These are phyloP conservation scores for Corythoichthys intestinalis DNA, from an alignment of 2,113 vertebrate species.

Conservation along the genomic window DNA sequence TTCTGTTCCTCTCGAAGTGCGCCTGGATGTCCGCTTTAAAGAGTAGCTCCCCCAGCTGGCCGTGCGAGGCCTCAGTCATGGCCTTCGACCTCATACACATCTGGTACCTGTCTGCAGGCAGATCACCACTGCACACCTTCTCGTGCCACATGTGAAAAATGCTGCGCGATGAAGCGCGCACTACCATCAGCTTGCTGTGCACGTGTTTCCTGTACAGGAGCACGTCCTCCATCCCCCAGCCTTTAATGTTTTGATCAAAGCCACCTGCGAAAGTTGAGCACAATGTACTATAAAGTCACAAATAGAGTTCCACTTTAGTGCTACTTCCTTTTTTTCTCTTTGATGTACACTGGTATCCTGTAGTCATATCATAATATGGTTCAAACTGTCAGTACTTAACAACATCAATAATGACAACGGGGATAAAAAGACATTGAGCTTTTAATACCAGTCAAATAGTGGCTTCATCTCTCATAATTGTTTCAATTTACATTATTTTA, in stretches of 20 bases:
- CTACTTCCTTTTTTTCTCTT: not conserved
- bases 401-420: not conserved
- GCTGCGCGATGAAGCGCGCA: constrained; percentile 82
- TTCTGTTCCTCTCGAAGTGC: constrained; percentile 73
- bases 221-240: constrained; percentile 90
- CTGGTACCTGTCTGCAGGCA: constrained; percentile 85
- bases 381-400: not conserved
- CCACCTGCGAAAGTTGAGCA: constrained; percentile 74
- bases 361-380: not conserved
- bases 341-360: not conserved
- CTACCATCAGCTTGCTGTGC: constrained; percentile 90
- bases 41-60: constrained; percentile 87
- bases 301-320: too few relatives aligned
- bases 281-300: not conserved
- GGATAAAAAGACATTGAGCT: not conserved
- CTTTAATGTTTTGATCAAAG: constrained; percentile 86
- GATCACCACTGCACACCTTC: constrained; percentile 81
- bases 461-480: not conserved
- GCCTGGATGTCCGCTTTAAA: constrained; percentile 82
- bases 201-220: constrained; percentile 95
- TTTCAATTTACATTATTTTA: too few relatives aligned
- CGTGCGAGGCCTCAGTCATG: constrained; percentile 90
- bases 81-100: constrained; percentile 96
- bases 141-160: constrained; percentile 96
- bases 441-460: not conserved